Percentiles rank a stretch among this genome's conserved stretches.
Evolutionary conservation across 2,113 vertebrate genomes (phyloP).

Genomic region (Chaetorhynchus papuensis): DNA sequence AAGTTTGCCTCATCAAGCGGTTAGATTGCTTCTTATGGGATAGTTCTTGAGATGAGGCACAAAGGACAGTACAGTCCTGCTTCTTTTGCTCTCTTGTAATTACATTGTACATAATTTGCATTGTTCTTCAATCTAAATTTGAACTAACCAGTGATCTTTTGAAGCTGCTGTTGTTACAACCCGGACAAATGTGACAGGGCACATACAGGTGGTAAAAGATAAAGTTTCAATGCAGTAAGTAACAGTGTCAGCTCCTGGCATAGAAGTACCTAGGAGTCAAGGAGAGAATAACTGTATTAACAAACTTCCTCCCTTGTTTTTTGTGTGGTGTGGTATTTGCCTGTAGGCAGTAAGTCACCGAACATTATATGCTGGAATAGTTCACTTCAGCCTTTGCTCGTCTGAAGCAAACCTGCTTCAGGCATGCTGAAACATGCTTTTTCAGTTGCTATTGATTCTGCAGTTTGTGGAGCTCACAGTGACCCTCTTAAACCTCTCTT

Average conservation of each 20-base stretch:
- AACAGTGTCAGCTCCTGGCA: not conserved
- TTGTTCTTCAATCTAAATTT: not conserved
- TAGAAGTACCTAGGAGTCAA: not conserved
- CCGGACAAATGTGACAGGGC: not conserved
- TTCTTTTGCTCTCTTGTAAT: not conserved
- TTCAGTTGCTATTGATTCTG: not conserved
- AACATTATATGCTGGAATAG: not conserved
- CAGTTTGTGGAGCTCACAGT: not conserved
- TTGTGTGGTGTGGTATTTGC: not conserved
- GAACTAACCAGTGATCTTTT: not conserved
- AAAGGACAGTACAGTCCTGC: not conserved
- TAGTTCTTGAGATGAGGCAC: not conserved
- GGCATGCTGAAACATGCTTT: not conserved
- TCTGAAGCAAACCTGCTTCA: not conserved
- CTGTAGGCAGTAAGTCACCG: not conserved
- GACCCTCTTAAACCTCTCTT: fast-evolving
- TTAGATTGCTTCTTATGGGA: not conserved
- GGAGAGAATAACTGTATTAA: not conserved
- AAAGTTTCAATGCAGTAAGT: not conserved
- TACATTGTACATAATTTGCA: not conserved
- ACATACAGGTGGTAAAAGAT: not conserved
- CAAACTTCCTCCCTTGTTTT: not conserved
- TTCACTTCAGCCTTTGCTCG: not conserved
- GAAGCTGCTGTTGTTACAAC: not conserved
- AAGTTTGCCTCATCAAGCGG: not conserved